Evolutionary conservation across 2,888 invertebrate genomes (phyloP), one percentile per base, ranked within the genome.

Genomic region (Agonum fuliginosum): DNA sequence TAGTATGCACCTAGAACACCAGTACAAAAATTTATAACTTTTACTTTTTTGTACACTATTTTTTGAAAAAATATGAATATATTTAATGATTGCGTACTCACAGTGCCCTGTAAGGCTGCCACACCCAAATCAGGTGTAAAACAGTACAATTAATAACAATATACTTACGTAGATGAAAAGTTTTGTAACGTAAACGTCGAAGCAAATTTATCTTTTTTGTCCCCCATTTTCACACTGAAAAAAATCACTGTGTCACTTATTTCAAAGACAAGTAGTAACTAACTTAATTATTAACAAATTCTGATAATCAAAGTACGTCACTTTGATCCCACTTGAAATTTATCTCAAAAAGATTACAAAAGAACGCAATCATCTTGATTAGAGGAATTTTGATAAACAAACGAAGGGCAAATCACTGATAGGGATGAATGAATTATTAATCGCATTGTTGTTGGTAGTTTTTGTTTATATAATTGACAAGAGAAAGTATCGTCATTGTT

Each of bases 121-220:
- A n/a, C n/a, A n/a, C n/a, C n/a, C n/a, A n/a, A n/a, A n/a, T n/a
- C n/a, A n/a, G n/a, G n/a, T 34, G 8, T 34, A 6, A 34, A 34
- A 5, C 8, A 34, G 8, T 6, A 8, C 8, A 34, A n/a, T n/a
- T n/a, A 54, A 54, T 54, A 62, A 17, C 12, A 12, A 54, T 12
- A 34, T 81, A 86, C 86, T 86, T 84, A 86, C 86, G 86, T 86
- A 1, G 86, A 86, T 80, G 85, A 86, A 78, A 86, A 86, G 78
- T 85, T 85, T 46, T 85, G 85, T 22, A 86, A 80, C 2, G 85
- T 86, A 78, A 85, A 85, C 4, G 84, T 84, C 4, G 86, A 86
- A 17, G 85, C 83, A 79, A 82, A 85, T 78, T 84, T 84, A 77
- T 84, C 82, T 76, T 84, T 84, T 78, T 83, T 83, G 78, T 81